A percentile compares a stretch with the other conserved stretches of the same genome.
phyloP scores from a whole-genome alignment of 2,888 invertebrate species.

The Synanthedon vespiformis region DNA sequence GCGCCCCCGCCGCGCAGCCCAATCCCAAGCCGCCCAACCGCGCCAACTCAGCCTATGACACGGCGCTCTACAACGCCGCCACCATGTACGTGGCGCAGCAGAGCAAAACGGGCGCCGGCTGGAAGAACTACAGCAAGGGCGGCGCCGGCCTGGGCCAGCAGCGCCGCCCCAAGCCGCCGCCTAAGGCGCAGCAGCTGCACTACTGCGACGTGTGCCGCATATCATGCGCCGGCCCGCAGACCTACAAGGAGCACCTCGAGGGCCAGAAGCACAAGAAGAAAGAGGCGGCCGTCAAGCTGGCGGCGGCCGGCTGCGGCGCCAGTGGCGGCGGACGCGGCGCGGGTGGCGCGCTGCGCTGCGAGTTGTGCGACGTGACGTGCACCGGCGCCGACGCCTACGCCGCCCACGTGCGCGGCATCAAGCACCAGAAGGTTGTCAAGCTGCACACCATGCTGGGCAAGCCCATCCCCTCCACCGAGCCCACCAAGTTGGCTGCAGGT shows the following conservation, averaged over 20 bases:
- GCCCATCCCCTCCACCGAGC: conserved; percentile 95
- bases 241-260: conserved; percentile 89
- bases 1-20: conserved; percentile 63
- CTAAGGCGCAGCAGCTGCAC: conserved; percentile 93
- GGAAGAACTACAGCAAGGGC: conserved; percentile 59
- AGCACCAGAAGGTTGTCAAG: conserved; percentile 97
- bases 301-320: conserved; percentile 73
- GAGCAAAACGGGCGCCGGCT: conserved; percentile 60
- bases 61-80: conserved; percentile 95
- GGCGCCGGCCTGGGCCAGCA: conserved; percentile 69
- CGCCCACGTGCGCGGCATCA: conserved; percentile 96
- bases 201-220: conserved; percentile 99
- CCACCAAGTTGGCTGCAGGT: conserved; percentile 80
- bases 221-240: conserved; percentile 90
- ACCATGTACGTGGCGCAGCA: conserved; percentile 94
- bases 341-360: conserved; percentile 82
- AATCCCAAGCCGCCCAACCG: conserved; percentile 74
- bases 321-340: conserved; percentile 40
- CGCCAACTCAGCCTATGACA: conserved; percentile 90
- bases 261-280: conserved; percentile 99
- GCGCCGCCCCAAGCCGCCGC: conserved; percentile 82
- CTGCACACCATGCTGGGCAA: conserved; percentile 97
- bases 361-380: conserved; percentile 98
- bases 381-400: conserved; percentile 99
- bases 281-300: conserved; percentile 80